phyloP scores from a whole-genome alignment of 2,113 vertebrate species.

The Solea solea region DNA sequence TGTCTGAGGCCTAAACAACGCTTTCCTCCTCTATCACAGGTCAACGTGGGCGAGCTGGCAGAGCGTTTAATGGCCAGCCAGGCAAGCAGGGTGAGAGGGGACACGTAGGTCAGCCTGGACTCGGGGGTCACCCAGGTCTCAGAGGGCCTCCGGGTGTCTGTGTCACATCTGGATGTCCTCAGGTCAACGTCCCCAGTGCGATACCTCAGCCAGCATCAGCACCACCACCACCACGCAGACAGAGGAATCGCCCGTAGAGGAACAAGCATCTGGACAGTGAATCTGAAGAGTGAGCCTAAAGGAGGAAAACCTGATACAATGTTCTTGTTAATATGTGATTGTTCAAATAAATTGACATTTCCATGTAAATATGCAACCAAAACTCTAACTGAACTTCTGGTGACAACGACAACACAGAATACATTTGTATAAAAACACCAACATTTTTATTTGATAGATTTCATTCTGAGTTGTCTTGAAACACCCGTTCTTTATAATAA shows the following conservation, averaged over 20 bases:
- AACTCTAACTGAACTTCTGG: conserved; percentile 21
- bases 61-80: conserved; percentile 79
- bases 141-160: conserved; percentile 83
- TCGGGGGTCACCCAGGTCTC: conserved; percentile 79
- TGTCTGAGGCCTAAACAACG: conserved; percentile 26
- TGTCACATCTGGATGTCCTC: conserved; percentile 75
- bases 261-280: conserved; percentile 18
- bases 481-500: conserved; percentile 78
- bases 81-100: conserved; percentile 81
- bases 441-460: conserved; percentile 43
- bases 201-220: conserved; percentile 39
- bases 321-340: conserved; percentile 50
- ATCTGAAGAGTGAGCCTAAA: conserved; percentile 14
- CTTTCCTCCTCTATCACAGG: conserved; percentile 65
- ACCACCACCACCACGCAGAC: conserved; percentile 32
- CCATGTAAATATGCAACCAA: conserved; percentile 77
- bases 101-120: conserved; percentile 74
- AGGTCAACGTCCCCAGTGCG: conserved; percentile 52
- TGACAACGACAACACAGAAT: conserved; percentile 31
- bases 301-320: conserved; percentile 25
- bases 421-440: conserved; percentile 64
- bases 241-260: conserved; percentile 71
- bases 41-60: conserved; percentile 78
- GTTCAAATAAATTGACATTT: conserved; percentile 44
- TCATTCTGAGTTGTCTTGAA: conserved; percentile 55